Percentiles rank a stretch among this genome's conserved stretches.
Evolutionary conservation across 1,140 invertebrate genomes (phyloP).

Genomic region (Aphis gossypii): DNA sequence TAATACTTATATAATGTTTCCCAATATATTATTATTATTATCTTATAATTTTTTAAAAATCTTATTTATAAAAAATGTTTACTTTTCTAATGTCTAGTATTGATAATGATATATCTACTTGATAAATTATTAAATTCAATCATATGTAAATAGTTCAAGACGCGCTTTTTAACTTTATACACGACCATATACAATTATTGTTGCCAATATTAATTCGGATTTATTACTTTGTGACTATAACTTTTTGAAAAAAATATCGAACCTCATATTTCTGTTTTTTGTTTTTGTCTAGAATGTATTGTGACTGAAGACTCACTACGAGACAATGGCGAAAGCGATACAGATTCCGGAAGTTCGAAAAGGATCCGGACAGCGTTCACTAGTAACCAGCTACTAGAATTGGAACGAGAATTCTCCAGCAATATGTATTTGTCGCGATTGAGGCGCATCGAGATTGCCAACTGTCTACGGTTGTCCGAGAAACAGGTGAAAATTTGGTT

Average conservation of each 20-base stretch:
- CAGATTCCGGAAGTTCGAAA: constrained; percentile 79
- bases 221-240: background rate
- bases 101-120: background rate
- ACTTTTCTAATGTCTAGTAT: background rate
- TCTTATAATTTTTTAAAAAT: background rate
- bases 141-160: background rate
- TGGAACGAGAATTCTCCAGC: constrained; percentile 99
- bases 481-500: constrained; percentile 99
- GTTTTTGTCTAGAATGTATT: background rate
- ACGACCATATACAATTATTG: background rate
- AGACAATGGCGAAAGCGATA: constrained; percentile 86
- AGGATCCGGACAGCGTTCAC: constrained; percentile 82
- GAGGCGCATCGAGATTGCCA: constrained; percentile 97
- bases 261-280: background rate
- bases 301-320: constrained; percentile 64
- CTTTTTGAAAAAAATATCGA: background rate
- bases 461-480: constrained; percentile 94
- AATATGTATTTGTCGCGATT: constrained; percentile 98
- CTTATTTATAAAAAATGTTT: background rate
- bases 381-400: constrained; percentile 95
- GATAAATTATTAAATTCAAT: too few species aligned
- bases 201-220: background rate
- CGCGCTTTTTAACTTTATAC: background rate
- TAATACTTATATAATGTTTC: background rate
- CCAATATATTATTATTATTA: background rate